phyloP scores from a whole-genome alignment of 92 coral and sea anemone species.

The Micromussa lordhowensis region DNA sequence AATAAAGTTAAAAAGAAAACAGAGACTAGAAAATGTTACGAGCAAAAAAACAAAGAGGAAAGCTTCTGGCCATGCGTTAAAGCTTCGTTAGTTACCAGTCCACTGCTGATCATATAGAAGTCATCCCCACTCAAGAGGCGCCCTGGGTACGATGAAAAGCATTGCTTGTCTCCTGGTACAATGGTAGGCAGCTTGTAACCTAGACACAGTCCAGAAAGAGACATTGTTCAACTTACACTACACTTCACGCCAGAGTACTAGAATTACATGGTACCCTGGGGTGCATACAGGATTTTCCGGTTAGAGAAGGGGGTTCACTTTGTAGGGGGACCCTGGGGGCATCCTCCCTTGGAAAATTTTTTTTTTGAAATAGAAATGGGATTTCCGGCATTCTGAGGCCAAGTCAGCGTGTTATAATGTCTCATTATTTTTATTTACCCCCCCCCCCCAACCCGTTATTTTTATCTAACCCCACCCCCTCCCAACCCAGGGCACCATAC shows the following conservation, averaged over 20 bases:
- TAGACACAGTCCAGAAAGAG: background rate
- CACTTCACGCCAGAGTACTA: no score
- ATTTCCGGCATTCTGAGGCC: no score
- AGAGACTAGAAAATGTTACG: background rate
- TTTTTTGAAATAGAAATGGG: no score
- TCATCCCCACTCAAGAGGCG: conserved; percentile 82
- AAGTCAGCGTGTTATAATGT: no score
- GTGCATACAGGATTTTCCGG: no score
- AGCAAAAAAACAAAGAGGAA: background rate
- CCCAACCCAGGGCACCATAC: background rate
- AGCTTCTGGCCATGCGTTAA: no score
- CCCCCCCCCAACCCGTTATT: no score
- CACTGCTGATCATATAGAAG: conserved; percentile 88
- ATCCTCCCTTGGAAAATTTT: no score
- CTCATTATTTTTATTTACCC: no score
- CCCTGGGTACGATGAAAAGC: conserved; percentile 93
- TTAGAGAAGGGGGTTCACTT: no score
- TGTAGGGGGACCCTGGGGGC: no score
- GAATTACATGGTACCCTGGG: no score
- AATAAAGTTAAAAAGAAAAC: background rate
- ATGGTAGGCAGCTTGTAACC: conserved; percentile 20
- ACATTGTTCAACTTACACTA: background rate
- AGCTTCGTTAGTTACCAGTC: conserved; percentile 64
- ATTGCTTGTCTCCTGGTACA: conserved; percentile 51
- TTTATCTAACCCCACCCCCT: background rate